Evolutionary conservation across 2,797 vertebrate genomes (phyloP).

Genomic region (Distichodus sexfasciatus): DNA sequence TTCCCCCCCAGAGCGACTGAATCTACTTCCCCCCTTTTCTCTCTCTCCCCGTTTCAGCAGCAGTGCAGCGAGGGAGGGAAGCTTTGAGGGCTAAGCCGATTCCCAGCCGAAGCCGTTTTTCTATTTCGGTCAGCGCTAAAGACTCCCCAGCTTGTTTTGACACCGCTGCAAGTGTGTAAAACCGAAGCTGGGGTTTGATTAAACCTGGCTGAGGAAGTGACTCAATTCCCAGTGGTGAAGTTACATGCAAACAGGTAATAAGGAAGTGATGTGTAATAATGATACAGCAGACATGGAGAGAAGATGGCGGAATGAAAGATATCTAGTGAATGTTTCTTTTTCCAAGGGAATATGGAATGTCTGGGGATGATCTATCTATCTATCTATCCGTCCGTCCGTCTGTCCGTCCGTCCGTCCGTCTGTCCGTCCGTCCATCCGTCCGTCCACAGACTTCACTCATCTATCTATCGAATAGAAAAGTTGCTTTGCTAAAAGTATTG

Average conservation of each 20-base stretch:
- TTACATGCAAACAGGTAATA: constrained; percentile 11
- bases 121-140: constrained; percentile 73
- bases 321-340: neutral
- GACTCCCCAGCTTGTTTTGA: constrained; percentile 45
- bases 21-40: constrained; percentile 59
- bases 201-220: neutral
- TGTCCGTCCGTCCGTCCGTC: too few species aligned
- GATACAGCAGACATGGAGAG: neutral
- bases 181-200: constrained; percentile 10
- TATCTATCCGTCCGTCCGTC: too few species aligned
- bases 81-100: constrained; percentile 81
- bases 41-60: constrained; percentile 61
- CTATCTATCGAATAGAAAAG: too few species aligned
- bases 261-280: neutral
- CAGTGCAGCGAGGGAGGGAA: constrained; percentile 52
- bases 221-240: constrained; percentile 7
- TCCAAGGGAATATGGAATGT: too few species aligned
- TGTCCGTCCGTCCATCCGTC: too few species aligned
- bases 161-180: constrained; percentile 30
- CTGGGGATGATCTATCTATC: too few species aligned
- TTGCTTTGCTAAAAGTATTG: too few species aligned
- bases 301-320: neutral
- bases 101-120: constrained; percentile 71
- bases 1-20: constrained; percentile 69
- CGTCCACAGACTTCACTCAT: too few species aligned